Evolutionary conservation across 2,888 invertebrate species (phyloP).

Genomic region (Trissolcus brochymenae): DNA sequence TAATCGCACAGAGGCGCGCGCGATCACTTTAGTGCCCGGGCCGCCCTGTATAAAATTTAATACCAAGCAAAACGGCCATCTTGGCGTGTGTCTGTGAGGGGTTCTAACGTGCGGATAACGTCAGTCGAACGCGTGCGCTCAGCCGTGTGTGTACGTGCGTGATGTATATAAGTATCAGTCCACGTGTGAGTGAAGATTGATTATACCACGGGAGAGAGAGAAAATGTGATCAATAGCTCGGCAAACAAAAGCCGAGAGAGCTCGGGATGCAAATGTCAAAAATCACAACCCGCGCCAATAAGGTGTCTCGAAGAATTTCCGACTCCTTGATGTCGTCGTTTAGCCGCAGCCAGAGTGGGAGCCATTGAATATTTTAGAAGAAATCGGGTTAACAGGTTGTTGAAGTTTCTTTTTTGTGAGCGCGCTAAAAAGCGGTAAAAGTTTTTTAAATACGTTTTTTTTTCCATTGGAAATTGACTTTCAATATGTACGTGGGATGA

Average conservation of each 20-base stretch:
- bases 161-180: slow-evolving; percentile 63
- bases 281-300: slow-evolving; percentile 62
- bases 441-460: too few species aligned
- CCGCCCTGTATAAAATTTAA: slow-evolving; percentile 70
- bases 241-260: slow-evolving; percentile 73
- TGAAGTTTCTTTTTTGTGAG: too few species aligned
- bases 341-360: too few species aligned
- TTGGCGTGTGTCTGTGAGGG: slow-evolving; percentile 62
- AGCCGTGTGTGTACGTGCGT: slow-evolving; percentile 45
- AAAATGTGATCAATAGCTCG: slow-evolving; percentile 76
- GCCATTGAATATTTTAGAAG: too few species aligned
- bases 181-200: slow-evolving; percentile 75
- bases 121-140: slow-evolving; percentile 55
- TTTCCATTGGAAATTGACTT: too few species aligned
- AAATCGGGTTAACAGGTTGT: too few species aligned
- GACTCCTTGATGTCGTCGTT: neutral
- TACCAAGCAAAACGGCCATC: slow-evolving; percentile 71
- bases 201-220: slow-evolving; percentile 75
- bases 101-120: slow-evolving; percentile 63
- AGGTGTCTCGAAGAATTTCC: too few species aligned
- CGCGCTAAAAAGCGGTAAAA: too few species aligned
- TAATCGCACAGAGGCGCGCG: slow-evolving; percentile 4
- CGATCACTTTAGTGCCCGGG: slow-evolving; percentile 27
- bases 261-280: slow-evolving; percentile 73
- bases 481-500: too few species aligned